A percentile compares a stretch with the other conserved stretches of the same genome.
phyloP scores from a whole-genome alignment of 2,797 vertebrate genomes.

The Enteromius afrohamiltoni region DNA sequence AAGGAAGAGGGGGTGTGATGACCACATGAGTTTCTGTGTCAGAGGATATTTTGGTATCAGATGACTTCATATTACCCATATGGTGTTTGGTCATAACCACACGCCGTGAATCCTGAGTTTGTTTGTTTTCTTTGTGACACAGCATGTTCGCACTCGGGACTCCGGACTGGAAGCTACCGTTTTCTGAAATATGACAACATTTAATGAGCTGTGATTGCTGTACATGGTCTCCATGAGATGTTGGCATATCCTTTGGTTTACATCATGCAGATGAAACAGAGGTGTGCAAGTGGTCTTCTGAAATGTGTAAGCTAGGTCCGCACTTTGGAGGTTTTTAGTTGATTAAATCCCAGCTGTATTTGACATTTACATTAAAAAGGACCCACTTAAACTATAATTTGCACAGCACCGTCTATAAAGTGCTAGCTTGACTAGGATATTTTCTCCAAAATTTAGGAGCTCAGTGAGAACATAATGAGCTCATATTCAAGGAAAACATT shows the following conservation, averaged over 20 bases:
- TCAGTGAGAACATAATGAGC: conserved; percentile 11
- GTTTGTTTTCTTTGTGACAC: conserved; percentile 50
- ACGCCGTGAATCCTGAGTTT: conserved; percentile 7
- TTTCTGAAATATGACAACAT: conserved; percentile 9
- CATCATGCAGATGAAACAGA: background rate
- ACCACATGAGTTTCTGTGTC: conserved; percentile 44
- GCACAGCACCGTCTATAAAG: background rate
- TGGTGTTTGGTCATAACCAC: conserved; percentile 47
- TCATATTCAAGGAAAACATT: conserved; percentile 4
- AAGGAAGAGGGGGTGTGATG: conserved; percentile 5
- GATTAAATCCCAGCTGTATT: background rate
- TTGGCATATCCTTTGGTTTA: background rate
- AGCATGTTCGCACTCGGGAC: conserved; percentile 26
- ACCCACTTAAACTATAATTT: background rate
- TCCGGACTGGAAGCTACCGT: conserved; percentile 9
- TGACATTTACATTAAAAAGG: background rate
- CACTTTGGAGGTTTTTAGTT: background rate
- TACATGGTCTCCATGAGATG: background rate
- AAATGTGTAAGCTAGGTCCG: background rate
- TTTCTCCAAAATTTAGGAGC: background rate
- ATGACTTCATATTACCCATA: conserved; percentile 50
- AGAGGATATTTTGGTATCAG: conserved; percentile 50
- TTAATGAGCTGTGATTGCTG: conserved; percentile 2
- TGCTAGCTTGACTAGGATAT: background rate
- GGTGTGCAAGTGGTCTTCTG: background rate